Evolutionary conservation across 2,888 invertebrate species (phyloP).

Genomic region (Acheta domesticus): DNA sequence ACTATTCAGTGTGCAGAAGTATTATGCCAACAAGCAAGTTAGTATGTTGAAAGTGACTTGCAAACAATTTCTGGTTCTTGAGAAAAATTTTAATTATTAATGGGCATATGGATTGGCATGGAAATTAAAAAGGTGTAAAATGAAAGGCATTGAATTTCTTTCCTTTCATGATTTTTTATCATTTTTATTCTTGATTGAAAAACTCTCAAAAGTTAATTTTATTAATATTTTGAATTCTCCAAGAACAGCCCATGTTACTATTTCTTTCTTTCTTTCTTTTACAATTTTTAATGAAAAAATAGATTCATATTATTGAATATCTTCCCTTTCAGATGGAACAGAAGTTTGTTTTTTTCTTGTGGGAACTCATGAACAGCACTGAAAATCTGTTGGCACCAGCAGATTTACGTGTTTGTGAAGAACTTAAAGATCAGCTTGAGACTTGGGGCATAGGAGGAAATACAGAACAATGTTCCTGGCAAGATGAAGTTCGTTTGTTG

Average conservation of each 20-base stretch:
- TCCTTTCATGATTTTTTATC: no score
- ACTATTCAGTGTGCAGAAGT: no score
- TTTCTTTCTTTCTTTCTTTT: not conserved
- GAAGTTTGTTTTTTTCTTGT: slow-evolving; percentile 50
- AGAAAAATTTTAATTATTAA: no score
- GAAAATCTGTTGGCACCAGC: slow-evolving; percentile 46
- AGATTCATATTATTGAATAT: not conserved
- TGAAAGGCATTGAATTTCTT: not conserved
- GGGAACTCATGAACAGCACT: slow-evolving; percentile 48
- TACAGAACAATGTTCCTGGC: slow-evolving; percentile 45
- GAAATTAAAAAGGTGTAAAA: not conserved
- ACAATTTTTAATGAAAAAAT: not conserved
- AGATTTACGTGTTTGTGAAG: slow-evolving; percentile 48
- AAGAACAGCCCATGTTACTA: not conserved
- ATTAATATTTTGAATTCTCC: not conserved
- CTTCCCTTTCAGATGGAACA: slow-evolving; percentile 46
- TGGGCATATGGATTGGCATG: not conserved
- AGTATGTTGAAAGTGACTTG: no score
- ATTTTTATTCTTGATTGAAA: no score
- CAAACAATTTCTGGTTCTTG: no score
- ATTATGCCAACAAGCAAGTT: no score
- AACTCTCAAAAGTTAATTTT: not conserved
- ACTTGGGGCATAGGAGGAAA: slow-evolving; percentile 48
- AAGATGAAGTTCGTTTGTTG: slow-evolving; percentile 46
- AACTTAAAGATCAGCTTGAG: slow-evolving; percentile 47